Conservation (phyloP, 23 tunicate genomes). For the Diplosoma virens region DNA sequence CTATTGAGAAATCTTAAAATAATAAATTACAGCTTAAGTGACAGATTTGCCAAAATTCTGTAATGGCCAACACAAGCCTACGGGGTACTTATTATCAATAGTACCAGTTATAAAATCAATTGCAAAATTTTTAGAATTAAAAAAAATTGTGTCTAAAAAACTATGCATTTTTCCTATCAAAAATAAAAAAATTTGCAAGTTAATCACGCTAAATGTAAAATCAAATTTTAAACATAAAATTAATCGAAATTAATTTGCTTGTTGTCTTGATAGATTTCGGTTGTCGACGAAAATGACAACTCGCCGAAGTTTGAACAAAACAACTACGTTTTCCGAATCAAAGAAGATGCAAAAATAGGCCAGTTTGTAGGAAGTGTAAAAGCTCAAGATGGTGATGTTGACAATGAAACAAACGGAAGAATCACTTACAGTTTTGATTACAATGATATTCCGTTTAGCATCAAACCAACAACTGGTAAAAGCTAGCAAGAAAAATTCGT, state of each 20-base stretch:
- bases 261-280: constrained; percentile 39
- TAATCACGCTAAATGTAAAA: too few relatives aligned
- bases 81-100: too few relatives aligned
- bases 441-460: constrained; percentile 9
- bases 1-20: too few relatives aligned
- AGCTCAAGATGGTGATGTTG: constrained; percentile 59
- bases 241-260: background rate
- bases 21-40: too few relatives aligned
- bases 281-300: constrained; percentile 81
- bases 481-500: too few relatives aligned
- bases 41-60: too few relatives aligned
- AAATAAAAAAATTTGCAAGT: too few relatives aligned
- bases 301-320: constrained; percentile 30
- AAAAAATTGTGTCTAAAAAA: background rate
- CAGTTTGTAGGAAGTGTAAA: constrained; percentile 58
- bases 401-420: constrained; percentile 65
- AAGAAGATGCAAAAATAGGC: constrained; percentile 48
- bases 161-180: background rate
- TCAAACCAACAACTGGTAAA: constrained; percentile 35
- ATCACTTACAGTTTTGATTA: constrained; percentile 55
- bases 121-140: background rate
- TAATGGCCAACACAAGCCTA: too few relatives aligned
- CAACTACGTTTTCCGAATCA: constrained; percentile 46
- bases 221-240: background rate
- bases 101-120: too few relatives aligned